Conservation (phyloP, 2,888 invertebrate genomes). For the Strigamia transsilvanica region DNA sequence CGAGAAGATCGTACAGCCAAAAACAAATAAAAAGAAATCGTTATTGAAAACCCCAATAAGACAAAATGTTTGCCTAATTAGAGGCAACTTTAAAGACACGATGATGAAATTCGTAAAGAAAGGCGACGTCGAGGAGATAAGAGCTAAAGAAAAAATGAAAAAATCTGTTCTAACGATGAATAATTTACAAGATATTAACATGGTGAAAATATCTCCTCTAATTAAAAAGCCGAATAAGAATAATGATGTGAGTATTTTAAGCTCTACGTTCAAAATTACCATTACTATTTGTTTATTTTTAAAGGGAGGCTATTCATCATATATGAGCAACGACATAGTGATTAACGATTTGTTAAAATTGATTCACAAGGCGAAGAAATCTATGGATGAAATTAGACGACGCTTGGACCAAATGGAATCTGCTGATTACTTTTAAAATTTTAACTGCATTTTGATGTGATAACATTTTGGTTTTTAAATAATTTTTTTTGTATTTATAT, state of each 20-base stretch:
- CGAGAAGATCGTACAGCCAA: neutral
- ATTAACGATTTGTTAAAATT: neutral
- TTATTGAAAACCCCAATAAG: neutral
- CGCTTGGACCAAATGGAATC: slow-evolving; percentile 20
- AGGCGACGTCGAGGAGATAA: neutral
- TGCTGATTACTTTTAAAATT: neutral
- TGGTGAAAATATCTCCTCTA: slow-evolving; percentile 33
- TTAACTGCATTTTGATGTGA: neutral
- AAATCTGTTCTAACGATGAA: neutral
- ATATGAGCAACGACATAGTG: neutral
- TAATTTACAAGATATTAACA: neutral
- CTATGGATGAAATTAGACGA: slow-evolving; percentile 28
- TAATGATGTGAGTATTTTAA: slow-evolving; percentile 17
- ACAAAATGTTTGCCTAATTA: neutral
- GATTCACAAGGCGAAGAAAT: slow-evolving; percentile 5
- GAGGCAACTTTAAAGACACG: neutral
- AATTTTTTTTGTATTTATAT: neutral
- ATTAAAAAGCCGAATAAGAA: neutral
- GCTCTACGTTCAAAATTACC: neutral
- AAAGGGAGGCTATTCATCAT: neutral
- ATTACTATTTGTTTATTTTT: neutral
- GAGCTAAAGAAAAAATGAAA: neutral
- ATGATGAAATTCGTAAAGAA: neutral
- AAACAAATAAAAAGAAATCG: neutral
- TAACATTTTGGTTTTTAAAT: neutral